Evolutionary conservation across 1,140 invertebrate genomes (phyloP).

Genomic region (Drosophila kohkoa): DNA sequence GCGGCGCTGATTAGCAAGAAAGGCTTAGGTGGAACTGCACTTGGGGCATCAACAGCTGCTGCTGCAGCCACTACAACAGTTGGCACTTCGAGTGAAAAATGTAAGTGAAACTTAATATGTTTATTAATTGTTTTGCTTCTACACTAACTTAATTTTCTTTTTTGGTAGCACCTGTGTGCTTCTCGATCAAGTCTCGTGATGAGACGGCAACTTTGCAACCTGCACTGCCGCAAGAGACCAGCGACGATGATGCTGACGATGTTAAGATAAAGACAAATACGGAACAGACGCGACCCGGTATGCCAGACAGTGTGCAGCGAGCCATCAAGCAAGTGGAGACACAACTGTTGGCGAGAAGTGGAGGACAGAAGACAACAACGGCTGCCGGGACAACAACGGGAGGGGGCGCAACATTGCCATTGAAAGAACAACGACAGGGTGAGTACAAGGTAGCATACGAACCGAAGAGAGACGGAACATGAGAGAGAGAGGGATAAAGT

Average conservation of each 20-base stretch:
- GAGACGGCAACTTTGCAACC: conserved; percentile 89
- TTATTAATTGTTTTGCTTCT: too few species aligned
- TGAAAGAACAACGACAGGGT: conserved; percentile 78
- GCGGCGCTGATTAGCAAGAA: conserved; percentile 77
- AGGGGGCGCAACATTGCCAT: conserved; percentile 20
- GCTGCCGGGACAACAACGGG: conserved; percentile 8
- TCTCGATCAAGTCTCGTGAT: conserved; percentile 93
- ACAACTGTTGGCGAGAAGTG: conserved; percentile 70
- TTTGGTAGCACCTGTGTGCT: conserved; percentile 89
- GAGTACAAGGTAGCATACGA: not conserved
- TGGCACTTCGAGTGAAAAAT: conserved; percentile 13
- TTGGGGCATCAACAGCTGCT: conserved; percentile 7
- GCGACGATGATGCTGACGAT: conserved; percentile 87
- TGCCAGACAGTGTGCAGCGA: conserved; percentile 80
- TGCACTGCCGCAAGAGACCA: conserved; percentile 90
- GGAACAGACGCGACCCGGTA: conserved; percentile 43
- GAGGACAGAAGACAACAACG: conserved; percentile 33
- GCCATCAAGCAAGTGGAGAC: conserved; percentile 80
- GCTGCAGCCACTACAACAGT: not conserved
- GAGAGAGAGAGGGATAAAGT: conserved; percentile 1
- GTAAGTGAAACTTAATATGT: conserved; percentile 1
- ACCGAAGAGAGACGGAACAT: not conserved
- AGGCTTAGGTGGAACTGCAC: conserved; percentile 50
- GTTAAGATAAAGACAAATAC: conserved; percentile 84
- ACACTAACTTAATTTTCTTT: not conserved